These are phyloP conservation scores for Danaus melanippus DNA, from an alignment of 1,140 invertebrate genomes.

Conservation along the genomic window DNA sequence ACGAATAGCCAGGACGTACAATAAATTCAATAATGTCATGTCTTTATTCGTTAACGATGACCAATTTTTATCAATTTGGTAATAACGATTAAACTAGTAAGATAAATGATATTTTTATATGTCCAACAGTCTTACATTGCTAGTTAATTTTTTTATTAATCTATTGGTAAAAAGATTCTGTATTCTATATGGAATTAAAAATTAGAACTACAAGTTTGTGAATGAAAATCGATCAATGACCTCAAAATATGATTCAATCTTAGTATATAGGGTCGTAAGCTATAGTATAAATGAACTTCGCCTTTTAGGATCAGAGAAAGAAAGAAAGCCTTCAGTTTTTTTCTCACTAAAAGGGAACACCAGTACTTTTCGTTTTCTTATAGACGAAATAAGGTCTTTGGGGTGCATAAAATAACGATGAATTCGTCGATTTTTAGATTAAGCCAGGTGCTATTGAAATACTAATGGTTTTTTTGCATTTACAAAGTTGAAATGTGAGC, in stretches of 20 bases:
- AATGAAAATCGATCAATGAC: too few species aligned
- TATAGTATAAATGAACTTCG: not conserved
- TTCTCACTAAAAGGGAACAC: conserved; percentile 44
- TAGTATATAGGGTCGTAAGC: too few species aligned
- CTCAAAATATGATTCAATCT: too few species aligned
- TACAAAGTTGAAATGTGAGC: conserved; percentile 15
- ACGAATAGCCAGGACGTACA: too few species aligned
- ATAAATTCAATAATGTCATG: too few species aligned
- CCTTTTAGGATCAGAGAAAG: not conserved
- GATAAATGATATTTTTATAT: conserved; percentile 44
- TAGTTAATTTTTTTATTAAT: not conserved
- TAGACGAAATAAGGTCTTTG: conserved; percentile 30
- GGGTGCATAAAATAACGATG: conserved; percentile 58
- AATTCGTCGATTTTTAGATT: conserved; percentile 24
- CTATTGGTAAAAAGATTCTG: too few species aligned
- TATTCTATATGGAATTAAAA: too few species aligned
- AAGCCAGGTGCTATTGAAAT: conserved; percentile 24
- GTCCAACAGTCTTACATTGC: conserved; percentile 7
- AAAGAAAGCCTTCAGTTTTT: conserved; percentile 12
- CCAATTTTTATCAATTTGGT: conserved; percentile 49
- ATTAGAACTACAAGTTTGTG: too few species aligned
- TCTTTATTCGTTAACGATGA: conserved; percentile 26
- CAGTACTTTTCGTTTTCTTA: conserved; percentile 34
- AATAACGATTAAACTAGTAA: conserved; percentile 25
- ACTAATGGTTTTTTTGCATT: conserved; percentile 18